Conservation (phyloP, 2,888 invertebrate genomes). For the Coenonympha glycerion region DNA sequence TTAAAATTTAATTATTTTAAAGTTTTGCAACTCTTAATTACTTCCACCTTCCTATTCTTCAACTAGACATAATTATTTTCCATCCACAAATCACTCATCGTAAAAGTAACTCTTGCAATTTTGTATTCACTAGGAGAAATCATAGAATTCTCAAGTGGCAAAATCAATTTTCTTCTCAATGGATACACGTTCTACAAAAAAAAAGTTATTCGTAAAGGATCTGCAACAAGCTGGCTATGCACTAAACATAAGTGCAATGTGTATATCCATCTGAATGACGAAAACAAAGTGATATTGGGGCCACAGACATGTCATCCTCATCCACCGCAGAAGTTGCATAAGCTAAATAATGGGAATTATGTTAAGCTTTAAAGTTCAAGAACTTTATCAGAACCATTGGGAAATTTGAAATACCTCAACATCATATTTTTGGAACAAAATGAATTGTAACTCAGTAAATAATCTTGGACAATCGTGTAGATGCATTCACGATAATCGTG, state of each 20-base stretch:
- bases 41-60: too few relatives aligned
- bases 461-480: too few relatives aligned
- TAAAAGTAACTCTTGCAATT: not conserved
- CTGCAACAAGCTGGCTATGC: constrained; percentile 8
- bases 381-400: too few relatives aligned
- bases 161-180: not conserved
- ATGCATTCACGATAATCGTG: too few relatives aligned
- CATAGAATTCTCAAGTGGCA: not conserved
- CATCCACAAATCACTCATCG: too few relatives aligned
- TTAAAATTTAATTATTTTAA: too few relatives aligned
- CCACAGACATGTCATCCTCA: constrained; percentile 6
- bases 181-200: constrained; percentile 12
- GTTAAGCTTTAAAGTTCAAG: constrained; percentile 2
- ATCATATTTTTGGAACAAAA: too few relatives aligned
- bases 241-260: constrained; percentile 7
- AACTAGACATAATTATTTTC: too few relatives aligned
- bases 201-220: not conserved
- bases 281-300: constrained; percentile 1
- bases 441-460: too few relatives aligned
- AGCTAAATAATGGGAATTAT: not conserved
- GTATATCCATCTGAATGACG: constrained; percentile 15
- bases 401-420: too few relatives aligned
- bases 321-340: not conserved
- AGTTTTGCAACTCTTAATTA: too few relatives aligned
- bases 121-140: constrained; percentile 21